Conservation (phyloP, 2,113 vertebrate species). For the Erythrocebus patas region DNA sequence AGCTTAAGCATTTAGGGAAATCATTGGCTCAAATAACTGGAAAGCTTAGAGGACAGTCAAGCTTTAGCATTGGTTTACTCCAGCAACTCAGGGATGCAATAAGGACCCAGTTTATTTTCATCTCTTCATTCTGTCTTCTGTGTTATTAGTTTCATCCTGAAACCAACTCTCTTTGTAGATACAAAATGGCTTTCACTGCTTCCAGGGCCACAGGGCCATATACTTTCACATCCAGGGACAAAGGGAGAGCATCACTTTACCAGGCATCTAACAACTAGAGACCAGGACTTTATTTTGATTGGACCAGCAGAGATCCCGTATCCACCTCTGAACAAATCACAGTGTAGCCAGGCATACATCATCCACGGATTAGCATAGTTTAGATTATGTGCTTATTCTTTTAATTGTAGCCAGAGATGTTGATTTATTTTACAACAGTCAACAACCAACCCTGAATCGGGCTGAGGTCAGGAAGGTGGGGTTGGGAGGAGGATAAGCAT, state of each 20-base stretch:
- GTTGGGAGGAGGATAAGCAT: not conserved
- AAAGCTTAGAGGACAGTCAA: not conserved
- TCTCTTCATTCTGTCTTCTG: not conserved
- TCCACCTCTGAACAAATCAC: not conserved
- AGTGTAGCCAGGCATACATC: not conserved
- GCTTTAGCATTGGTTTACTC: not conserved
- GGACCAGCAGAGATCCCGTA: not conserved
- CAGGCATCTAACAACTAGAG: not conserved
- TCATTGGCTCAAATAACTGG: not conserved
- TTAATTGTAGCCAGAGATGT: slow-evolving; percentile 5
- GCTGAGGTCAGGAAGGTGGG: not conserved
- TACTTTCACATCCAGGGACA: slow-evolving; percentile 15
- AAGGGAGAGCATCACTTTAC: not conserved
- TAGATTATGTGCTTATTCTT: not conserved
- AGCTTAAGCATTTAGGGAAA: not conserved
- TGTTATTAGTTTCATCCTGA: slow-evolving; percentile 13
- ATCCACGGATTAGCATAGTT: not conserved
- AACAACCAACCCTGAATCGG: not conserved
- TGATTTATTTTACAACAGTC: slow-evolving; percentile 18
- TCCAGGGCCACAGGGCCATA: not conserved
- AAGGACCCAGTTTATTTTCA: not conserved
- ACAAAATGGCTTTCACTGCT: not conserved
- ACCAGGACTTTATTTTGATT: slow-evolving; percentile 2
- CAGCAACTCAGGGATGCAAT: not conserved
- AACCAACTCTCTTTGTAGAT: slow-evolving; percentile 13